phyloP scores from a whole-genome alignment of 2,888 invertebrate species.

The Strigamia crassipes region DNA sequence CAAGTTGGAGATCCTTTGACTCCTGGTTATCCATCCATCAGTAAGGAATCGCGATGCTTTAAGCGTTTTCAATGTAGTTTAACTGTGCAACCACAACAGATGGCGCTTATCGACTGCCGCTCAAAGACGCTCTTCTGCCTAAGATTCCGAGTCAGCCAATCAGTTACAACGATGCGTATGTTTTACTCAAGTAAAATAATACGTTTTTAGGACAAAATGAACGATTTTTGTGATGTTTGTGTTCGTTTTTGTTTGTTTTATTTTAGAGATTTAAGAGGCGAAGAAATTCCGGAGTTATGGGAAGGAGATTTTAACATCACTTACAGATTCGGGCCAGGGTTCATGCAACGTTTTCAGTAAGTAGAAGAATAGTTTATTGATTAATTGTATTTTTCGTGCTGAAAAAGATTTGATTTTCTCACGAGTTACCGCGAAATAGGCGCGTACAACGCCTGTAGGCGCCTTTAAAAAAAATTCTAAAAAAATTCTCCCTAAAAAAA shows the following conservation, averaged over 20 bases:
- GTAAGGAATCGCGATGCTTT: conserved; percentile 53
- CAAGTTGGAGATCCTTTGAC: conserved; percentile 62
- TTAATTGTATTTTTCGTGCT: neutral
- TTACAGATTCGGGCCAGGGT: conserved; percentile 59
- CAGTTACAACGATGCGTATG: conserved; percentile 46
- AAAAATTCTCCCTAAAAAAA: too few species aligned
- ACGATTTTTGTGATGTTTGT: neutral
- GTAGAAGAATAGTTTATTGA: conserved; percentile 10
- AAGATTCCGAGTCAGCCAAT: conserved; percentile 47
- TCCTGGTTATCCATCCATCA: conserved; percentile 62
- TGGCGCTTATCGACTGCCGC: conserved; percentile 29
- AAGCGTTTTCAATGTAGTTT: neutral
- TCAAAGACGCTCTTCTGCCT: conserved; percentile 43
- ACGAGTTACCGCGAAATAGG: too few species aligned
- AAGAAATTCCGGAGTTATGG: conserved; percentile 58
- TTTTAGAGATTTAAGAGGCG: conserved; percentile 25
- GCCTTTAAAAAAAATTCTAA: too few species aligned
- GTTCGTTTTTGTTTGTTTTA: neutral
- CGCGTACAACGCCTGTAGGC: too few species aligned
- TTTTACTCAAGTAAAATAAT: conserved; percentile 48
- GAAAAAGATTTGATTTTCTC: conserved; percentile 12
- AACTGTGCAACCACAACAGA: conserved; percentile 41
- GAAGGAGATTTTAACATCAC: conserved; percentile 59
- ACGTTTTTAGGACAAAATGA: neutral
- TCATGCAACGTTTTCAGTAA: conserved; percentile 51